Evolutionary conservation across 2,113 vertebrate genomes (phyloP), one percentile per base, ranked within the genome.

Genomic region (Tiliqua scincoides): DNA sequence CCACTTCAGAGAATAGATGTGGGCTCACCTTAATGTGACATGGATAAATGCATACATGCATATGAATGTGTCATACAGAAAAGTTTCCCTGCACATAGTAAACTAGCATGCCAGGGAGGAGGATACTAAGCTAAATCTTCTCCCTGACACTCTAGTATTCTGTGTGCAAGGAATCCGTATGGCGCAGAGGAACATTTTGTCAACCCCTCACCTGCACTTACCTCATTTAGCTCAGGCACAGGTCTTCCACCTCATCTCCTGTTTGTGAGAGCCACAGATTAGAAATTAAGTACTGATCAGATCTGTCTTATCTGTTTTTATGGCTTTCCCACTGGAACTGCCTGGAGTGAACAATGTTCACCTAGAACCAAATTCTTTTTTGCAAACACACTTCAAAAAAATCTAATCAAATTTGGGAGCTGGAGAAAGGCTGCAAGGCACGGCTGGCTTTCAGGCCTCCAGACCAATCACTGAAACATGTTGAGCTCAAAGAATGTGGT

Each of bases 381-480:
- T 3, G 40, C 20, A 25, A 12, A 20, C 21, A 67, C 43, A 48
- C 43, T 48, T 48, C 43, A 5, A 48, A 48, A 18, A 6, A 32
- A 8, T 30, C 48, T 68, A 67, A 76, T n/a, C 54, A 14, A 72
- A 52, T 52, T 23, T 52, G 8, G 59, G 59, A 72, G 59, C 2
- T 10, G 30, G 48, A 62, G 17, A 9, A 21, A 61, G 62, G 35
- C 12, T 4, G 48, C 0, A 23, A 74, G 6, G 18, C 32, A 11
- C 14, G 20, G 77, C 6, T 1, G 7, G 20, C 54, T 87, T 71
- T 75, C 84, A 72, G 83, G 68, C 6, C 8, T 78, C 18, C 6
- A 0, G n/a, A 37, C 6, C 0, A 0, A 52, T 9, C 70, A 77
- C 30, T 43, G 8, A 25, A 0, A 32, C 30, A 52, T 1, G 11